These are phyloP conservation scores for Hirtodrosophila duncani DNA, from an alignment of 2,888 invertebrate species.

Conservation along the genomic window DNA sequence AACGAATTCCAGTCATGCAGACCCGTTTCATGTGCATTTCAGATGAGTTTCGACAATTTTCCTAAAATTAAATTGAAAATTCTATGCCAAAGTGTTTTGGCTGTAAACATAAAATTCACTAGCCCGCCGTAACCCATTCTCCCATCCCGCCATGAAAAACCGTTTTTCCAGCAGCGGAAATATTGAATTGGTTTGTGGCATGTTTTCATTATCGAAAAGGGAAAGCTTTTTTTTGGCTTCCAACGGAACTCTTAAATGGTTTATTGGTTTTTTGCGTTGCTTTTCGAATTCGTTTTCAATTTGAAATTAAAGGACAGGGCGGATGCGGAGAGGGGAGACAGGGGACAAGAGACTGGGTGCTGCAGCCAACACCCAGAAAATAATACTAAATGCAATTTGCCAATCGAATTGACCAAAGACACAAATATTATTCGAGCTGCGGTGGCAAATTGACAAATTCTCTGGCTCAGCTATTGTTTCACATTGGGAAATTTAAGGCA, in stretches of 20 bases:
- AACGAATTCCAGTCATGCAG: conserved; percentile 62
- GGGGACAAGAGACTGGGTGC: conserved; percentile 5
- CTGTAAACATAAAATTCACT: not conserved
- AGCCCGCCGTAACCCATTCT: conserved; percentile 28
- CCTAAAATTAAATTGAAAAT: conserved; percentile 36
- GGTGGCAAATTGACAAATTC: conserved; percentile 71
- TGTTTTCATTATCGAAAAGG: conserved; percentile 57
- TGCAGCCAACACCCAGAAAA: conserved; percentile 37
- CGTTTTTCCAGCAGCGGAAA: conserved; percentile 45
- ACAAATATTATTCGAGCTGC: conserved; percentile 34
- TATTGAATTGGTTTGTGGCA: conserved; percentile 71
- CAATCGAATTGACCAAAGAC: conserved; percentile 60
- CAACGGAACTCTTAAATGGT: conserved; percentile 37
- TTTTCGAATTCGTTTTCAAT: too few species aligned
- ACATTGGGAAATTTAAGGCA: too few species aligned
- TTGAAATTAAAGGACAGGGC: too few species aligned
- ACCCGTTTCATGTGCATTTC: conserved; percentile 56
- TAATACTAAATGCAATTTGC: conserved; percentile 63
- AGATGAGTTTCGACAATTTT: conserved; percentile 41
- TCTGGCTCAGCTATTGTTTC: too few species aligned
- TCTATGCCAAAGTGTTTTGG: conserved; percentile 8
- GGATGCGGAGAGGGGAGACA: too few species aligned
- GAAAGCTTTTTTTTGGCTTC: conserved; percentile 6
- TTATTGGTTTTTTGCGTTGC: too few species aligned
- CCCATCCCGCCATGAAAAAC: conserved; percentile 12